Conservation (phyloP, 2,797 vertebrate genomes). For the Tenualosa thibaudeaui region DNA sequence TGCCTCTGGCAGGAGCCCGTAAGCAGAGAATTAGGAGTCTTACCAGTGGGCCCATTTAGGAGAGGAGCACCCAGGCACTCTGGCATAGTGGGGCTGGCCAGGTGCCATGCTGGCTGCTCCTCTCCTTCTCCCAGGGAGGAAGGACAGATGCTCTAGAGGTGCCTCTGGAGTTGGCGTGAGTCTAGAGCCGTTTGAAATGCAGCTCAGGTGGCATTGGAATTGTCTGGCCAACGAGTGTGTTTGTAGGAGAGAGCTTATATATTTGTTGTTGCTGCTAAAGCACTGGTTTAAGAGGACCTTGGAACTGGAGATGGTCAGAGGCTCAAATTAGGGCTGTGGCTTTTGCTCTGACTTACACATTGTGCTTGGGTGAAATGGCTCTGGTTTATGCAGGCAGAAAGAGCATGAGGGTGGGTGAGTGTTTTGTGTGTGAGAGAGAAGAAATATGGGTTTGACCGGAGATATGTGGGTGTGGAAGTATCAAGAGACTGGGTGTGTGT, state of each 20-base stretch:
- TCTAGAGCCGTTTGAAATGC: background rate
- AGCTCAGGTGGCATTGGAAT: background rate
- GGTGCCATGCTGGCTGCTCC: background rate
- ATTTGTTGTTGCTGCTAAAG: background rate
- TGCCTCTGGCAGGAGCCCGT: constrained; percentile 29
- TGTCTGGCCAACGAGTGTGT: background rate
- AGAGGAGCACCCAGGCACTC: constrained; percentile 31
- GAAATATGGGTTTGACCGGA: constrained; percentile 8
- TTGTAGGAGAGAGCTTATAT: background rate
- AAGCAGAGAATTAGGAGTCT: constrained; percentile 14
- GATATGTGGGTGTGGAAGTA: constrained; percentile 22
- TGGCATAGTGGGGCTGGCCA: constrained; percentile 20
- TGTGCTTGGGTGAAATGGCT: background rate
- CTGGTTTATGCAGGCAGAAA: constrained; percentile 16
- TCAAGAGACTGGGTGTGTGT: constrained; percentile 21
- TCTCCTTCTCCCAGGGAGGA: background rate
- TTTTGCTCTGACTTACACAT: background rate
- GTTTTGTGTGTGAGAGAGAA: background rate
- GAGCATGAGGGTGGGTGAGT: constrained; percentile 1
- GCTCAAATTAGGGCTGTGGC: background rate
- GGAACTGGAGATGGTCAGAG: background rate
- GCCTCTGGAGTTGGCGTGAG: background rate
- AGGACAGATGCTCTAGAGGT: background rate
- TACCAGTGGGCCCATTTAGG: constrained; percentile 35
- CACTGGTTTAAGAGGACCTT: background rate